Evolutionary conservation across 2,888 invertebrate genomes (phyloP).

Genomic region (Drosophila barbarae): DNA sequence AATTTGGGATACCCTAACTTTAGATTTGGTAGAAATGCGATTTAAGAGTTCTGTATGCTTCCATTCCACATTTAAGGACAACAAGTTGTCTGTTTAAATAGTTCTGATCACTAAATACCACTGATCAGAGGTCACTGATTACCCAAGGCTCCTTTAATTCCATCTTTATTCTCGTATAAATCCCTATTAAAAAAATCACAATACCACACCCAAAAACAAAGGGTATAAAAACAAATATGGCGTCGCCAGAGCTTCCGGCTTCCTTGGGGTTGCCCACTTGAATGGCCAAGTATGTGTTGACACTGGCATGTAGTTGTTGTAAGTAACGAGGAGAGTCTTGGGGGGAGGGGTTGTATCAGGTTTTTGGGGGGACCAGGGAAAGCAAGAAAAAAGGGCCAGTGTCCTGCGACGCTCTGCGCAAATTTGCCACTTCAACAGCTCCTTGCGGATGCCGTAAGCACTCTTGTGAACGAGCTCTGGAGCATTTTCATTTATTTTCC

Average conservation of each 20-base stretch:
- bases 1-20: not conserved
- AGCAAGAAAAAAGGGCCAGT: slow-evolving; percentile 19
- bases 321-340: slow-evolving; percentile 70
- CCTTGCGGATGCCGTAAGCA: slow-evolving; percentile 79
- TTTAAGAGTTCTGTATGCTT: not conserved
- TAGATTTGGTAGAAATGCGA: not conserved
- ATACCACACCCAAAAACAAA: not conserved
- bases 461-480: slow-evolving; percentile 79
- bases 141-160: rapidly evolving
- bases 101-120: not conserved
- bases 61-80: not conserved
- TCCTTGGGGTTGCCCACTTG: slow-evolving; percentile 59
- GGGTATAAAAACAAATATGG: slow-evolving; percentile 68
- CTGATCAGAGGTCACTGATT: not conserved
- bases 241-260: slow-evolving; percentile 42
- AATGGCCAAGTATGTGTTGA: slow-evolving; percentile 79
- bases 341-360: not conserved
- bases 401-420: slow-evolving; percentile 76
- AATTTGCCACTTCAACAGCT: slow-evolving; percentile 80
- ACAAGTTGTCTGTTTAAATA: no score
- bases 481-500: slow-evolving; percentile 79
- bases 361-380: not conserved
- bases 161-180: not conserved
- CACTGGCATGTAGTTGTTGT: slow-evolving; percentile 79
- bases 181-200: not conserved